Evolutionary conservation across 23 tunicate genomes (phyloP).

Genomic region (Ciona savignyi): DNA sequence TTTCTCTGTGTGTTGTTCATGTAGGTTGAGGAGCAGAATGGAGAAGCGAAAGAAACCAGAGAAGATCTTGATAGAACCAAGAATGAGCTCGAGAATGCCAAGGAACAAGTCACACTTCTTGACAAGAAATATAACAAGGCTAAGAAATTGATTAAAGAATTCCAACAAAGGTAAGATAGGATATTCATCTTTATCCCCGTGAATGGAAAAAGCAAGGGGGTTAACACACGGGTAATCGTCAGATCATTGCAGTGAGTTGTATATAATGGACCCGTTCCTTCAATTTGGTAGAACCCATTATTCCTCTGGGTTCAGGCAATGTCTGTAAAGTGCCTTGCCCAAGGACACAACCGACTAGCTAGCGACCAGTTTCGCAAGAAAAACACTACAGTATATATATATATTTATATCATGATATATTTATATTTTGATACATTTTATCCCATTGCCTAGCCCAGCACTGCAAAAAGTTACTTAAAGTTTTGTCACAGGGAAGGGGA

Average conservation of each 20-base stretch:
- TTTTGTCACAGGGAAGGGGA: constrained; percentile 69
- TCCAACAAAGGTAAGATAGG: constrained; percentile 57
- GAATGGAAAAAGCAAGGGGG: too few species aligned
- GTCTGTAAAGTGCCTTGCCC: too few species aligned
- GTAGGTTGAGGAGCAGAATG: constrained; percentile 28
- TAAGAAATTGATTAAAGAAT: constrained; percentile 74
- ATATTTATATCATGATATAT: neutral
- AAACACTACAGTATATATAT: neutral
- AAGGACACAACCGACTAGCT: too few species aligned
- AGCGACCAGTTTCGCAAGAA: too few species aligned
- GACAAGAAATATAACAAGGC: constrained; percentile 87
- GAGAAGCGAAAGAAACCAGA: constrained; percentile 9
- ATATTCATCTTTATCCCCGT: too few species aligned
- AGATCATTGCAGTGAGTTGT: too few species aligned
- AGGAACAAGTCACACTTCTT: constrained; percentile 28
- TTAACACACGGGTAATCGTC: too few species aligned
- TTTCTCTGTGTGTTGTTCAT: neutral
- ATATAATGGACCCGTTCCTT: too few species aligned
- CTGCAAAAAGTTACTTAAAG: neutral
- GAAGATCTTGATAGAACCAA: constrained; percentile 29
- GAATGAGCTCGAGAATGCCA: constrained; percentile 35
- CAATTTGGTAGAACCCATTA: too few species aligned
- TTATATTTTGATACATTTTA: neutral
- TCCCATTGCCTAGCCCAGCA: neutral
- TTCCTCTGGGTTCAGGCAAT: too few species aligned